Evolutionary conservation across 2,797 vertebrate genomes (phyloP).

Genomic region (Betta splendens): DNA sequence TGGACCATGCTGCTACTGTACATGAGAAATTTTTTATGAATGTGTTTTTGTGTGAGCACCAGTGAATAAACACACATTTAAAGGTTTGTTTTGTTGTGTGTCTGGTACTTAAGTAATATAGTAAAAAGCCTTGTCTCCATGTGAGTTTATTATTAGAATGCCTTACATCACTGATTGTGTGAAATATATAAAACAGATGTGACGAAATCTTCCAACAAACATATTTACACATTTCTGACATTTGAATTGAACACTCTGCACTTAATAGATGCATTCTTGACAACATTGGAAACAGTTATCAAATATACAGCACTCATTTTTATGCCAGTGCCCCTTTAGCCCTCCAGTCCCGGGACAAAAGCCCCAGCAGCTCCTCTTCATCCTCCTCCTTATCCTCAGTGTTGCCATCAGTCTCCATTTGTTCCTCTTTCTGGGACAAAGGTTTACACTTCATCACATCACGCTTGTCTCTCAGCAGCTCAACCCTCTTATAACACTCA

Average conservation of each 20-base stretch:
- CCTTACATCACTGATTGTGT: not conserved
- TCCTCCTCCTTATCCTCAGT: conserved; percentile 86
- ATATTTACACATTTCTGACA: conserved; percentile 42
- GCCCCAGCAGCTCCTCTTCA: conserved; percentile 89
- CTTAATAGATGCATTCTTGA: not conserved
- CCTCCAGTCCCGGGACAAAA: conserved; percentile 92
- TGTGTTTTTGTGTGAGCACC: conserved; percentile 69
- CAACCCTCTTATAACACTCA: conserved; percentile 91
- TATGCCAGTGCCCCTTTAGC: conserved; percentile 92
- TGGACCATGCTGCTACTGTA: conserved; percentile 60
- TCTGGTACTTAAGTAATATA: conserved; percentile 18
- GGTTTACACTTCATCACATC: conserved; percentile 84
- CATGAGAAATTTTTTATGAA: conserved; percentile 62
- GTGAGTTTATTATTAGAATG: conserved; percentile 11
- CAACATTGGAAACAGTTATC: not conserved
- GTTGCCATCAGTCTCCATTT: conserved; percentile 54
- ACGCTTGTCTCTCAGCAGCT: conserved; percentile 87
- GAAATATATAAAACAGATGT: conserved; percentile 31
- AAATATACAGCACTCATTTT: conserved; percentile 37
- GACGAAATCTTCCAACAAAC: conserved; percentile 5
- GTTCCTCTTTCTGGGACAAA: conserved; percentile 53
- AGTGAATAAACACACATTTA: conserved; percentile 69
- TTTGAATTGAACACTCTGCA: not conserved
- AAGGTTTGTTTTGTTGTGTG: conserved; percentile 29
- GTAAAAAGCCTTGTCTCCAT: not conserved